Percentiles rank a stretch among this genome's conserved stretches.
phyloP scores from a whole-genome alignment of 1,140 invertebrate species.

The Ceratosolen fusciceps region DNA sequence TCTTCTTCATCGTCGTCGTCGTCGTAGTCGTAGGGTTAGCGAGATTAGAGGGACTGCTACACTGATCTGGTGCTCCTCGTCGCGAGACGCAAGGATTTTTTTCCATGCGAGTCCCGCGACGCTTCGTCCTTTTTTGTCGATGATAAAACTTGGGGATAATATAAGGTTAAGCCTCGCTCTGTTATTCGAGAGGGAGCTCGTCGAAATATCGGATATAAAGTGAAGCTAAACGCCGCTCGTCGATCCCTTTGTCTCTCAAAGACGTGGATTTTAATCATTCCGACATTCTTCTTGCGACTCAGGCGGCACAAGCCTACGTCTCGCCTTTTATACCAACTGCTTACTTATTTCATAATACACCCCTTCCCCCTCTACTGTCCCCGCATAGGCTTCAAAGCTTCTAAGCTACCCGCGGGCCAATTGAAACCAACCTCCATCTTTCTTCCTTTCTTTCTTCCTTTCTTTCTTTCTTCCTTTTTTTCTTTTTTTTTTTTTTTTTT shows the following conservation, averaged over 20 bases:
- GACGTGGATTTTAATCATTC: not conserved
- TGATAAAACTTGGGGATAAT: not conserved
- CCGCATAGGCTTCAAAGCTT: too few relatives aligned
- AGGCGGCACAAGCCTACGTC: too few relatives aligned
- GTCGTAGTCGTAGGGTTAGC: not conserved
- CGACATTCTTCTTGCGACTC: too few relatives aligned
- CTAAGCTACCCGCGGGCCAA: too few relatives aligned
- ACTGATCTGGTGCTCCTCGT: not conserved
- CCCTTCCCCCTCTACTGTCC: too few relatives aligned
- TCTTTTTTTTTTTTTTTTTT: too few relatives aligned
- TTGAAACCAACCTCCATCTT: too few relatives aligned
- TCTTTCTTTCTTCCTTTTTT: too few relatives aligned
- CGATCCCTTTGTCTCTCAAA: not conserved
- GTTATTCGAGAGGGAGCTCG: slow-evolving; percentile 1
- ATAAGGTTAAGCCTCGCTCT: not conserved
- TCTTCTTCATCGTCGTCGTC: too few relatives aligned
- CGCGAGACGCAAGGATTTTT: not conserved
- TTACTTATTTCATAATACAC: too few relatives aligned
- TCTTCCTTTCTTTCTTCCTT: too few relatives aligned
- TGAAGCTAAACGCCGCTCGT: not conserved
- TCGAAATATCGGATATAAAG: not conserved
- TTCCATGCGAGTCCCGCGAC: not conserved
- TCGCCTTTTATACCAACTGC: too few relatives aligned
- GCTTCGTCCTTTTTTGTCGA: not conserved
- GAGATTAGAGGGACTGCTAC: slow-evolving; percentile 18